Evolutionary conservation across 2,797 vertebrate species (phyloP).

Genomic region (Carapus acus): DNA sequence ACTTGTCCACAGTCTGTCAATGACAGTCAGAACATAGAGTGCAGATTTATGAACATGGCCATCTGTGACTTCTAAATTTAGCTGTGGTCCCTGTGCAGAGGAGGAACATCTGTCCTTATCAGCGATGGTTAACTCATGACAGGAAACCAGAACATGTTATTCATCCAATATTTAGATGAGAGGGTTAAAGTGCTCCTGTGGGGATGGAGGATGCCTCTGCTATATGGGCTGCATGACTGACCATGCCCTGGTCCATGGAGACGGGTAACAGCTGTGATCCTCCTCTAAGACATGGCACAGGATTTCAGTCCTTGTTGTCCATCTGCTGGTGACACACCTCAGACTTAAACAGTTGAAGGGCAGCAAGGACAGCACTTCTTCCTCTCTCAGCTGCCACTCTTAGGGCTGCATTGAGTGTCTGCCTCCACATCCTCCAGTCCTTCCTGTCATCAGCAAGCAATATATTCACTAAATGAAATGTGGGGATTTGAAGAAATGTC

Average conservation of each 20-base stretch:
- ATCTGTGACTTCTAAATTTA: conserved; percentile 55
- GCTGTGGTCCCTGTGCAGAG: conserved; percentile 48
- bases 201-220: conserved; percentile 51
- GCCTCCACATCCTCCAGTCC: no score
- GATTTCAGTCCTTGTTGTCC: conserved; percentile 32
- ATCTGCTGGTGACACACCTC: conserved; percentile 28
- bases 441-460: no score
- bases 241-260: conserved; percentile 42
- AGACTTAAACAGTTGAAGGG: conserved; percentile 45
- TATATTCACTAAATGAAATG: no score
- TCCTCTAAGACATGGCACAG: conserved; percentile 47
- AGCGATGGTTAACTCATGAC: conserved; percentile 59
- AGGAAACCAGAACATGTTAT: conserved; percentile 67
- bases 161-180: conserved; percentile 74
- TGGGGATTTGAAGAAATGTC: no score
- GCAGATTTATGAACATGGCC: conserved; percentile 25
- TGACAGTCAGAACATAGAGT: conserved; percentile 32
- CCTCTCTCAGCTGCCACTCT: no score
- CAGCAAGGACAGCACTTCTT: conserved; percentile 1
- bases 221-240: conserved; percentile 49
- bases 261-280: conserved; percentile 54
- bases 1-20: conserved; percentile 21
- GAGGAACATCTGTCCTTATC: conserved; percentile 67
- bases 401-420: no score
- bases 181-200: conserved; percentile 63